Evolutionary conservation across 2,888 invertebrate species (phyloP).

Genomic region (Acronicta leporina): DNA sequence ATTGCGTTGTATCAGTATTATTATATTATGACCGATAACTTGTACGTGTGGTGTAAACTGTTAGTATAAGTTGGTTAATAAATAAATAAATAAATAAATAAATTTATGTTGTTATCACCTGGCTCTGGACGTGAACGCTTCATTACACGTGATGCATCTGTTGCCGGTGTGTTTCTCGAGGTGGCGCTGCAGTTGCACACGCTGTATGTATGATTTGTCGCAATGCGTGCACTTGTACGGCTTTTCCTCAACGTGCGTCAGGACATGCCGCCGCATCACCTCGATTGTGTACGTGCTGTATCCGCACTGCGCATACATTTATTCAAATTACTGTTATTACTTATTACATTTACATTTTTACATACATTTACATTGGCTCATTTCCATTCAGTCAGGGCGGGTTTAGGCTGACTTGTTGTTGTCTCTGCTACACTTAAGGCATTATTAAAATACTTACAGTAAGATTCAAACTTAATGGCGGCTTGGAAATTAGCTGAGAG

Average conservation of each 20-base stretch:
- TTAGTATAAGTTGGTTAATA: too few relatives aligned
- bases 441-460: too few relatives aligned
- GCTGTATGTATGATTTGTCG: constrained; percentile 95
- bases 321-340: background rate
- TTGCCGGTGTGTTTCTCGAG: constrained; percentile 92
- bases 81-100: too few relatives aligned
- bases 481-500: too few relatives aligned
- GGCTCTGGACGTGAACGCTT: constrained; percentile 64
- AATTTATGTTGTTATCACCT: constrained; percentile 61
- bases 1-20: too few relatives aligned
- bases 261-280: constrained; percentile 93
- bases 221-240: constrained; percentile 91
- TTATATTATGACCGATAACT: too few relatives aligned
- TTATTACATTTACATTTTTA: too few relatives aligned
- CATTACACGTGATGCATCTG: constrained; percentile 85
- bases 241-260: constrained; percentile 89
- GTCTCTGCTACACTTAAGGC: too few relatives aligned
- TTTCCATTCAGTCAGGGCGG: background rate
- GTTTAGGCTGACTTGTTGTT: too few relatives aligned
- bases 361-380: background rate
- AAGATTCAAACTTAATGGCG: too few relatives aligned
- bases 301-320: constrained; percentile 89
- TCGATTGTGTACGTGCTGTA: constrained; percentile 95
- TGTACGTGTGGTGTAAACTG: too few relatives aligned
- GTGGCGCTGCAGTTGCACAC: constrained; percentile 94